phyloP scores from a whole-genome alignment of 2,888 invertebrate genomes.

The Pseudococcus jackbeardsleyi region DNA sequence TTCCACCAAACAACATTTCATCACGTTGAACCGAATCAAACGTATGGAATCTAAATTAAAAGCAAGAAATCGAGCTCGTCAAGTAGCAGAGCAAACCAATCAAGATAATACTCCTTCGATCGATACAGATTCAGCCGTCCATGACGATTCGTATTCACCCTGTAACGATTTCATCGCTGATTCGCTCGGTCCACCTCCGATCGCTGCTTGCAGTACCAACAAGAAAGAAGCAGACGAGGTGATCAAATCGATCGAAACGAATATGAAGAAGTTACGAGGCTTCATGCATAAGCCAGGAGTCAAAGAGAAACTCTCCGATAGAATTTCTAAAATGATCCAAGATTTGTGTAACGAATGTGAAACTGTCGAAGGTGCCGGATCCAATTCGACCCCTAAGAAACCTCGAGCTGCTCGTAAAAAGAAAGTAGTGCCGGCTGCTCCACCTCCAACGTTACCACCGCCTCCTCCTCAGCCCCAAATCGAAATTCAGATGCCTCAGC shows the following conservation, averaged over 20 bases:
- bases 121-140: background rate
- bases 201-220: background rate
- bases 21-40: constrained; percentile 60
- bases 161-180: constrained; percentile 18
- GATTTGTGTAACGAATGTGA: constrained; percentile 59
- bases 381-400: background rate
- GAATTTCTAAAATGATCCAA: constrained; percentile 62
- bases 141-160: constrained; percentile 25
- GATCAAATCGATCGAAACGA: constrained; percentile 42
- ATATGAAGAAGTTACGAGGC: constrained; percentile 46
- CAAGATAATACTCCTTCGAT: background rate
- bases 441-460: constrained; percentile 14
- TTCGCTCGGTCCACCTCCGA: background rate
- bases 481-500: constrained; percentile 2
- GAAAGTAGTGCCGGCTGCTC: background rate
- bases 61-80: constrained; percentile 49
- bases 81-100: background rate
- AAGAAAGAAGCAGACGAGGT: constrained; percentile 52
- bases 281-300: constrained; percentile 54
- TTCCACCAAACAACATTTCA: constrained; percentile 55
- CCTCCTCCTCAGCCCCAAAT: background rate
- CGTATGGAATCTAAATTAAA: constrained; percentile 62
- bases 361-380: constrained; percentile 22
- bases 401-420: constrained; percentile 51
- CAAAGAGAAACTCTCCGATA: constrained; percentile 55